Evolutionary conservation across 2,113 vertebrate species (phyloP).

Genomic region (Baryphthengus martii): DNA sequence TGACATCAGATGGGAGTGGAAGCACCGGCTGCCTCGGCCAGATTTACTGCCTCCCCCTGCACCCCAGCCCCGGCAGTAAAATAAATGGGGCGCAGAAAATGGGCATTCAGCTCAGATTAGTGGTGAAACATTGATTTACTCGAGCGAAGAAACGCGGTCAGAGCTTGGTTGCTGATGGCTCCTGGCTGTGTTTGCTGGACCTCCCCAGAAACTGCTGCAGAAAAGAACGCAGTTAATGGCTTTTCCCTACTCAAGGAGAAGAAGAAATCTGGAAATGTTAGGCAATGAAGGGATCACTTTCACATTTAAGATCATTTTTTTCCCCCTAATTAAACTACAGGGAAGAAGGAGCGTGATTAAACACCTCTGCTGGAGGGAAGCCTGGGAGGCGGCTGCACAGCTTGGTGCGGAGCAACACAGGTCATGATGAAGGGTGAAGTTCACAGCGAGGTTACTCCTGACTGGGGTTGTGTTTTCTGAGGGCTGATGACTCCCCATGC

Average conservation of each 20-base stretch:
- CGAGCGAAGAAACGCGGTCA: neutral
- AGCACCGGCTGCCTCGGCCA: rapidly evolving
- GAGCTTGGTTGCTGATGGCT: neutral
- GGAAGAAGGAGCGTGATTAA: neutral
- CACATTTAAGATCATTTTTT: rapidly evolving
- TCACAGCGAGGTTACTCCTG: neutral
- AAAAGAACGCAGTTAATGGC: neutral
- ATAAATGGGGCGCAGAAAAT: neutral
- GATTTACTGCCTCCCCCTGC: neutral
- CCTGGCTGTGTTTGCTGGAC: rapidly evolving
- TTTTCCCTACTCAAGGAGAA: neutral
- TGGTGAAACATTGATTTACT: neutral
- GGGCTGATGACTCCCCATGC: neutral
- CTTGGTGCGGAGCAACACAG: neutral
- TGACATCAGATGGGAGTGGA: neutral
- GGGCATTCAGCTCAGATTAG: neutral
- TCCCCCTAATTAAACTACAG: neutral
- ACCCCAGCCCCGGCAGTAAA: neutral
- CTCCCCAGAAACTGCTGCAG: neutral
- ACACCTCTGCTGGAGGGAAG: neutral
- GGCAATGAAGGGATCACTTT: neutral
- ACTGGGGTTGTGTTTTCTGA: neutral
- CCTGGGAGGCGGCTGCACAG: neutral
- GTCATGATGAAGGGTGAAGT: neutral
- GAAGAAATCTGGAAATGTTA: neutral